phyloP scores from a whole-genome alignment of 2,888 invertebrate species.

The Therioaphis trifolii region DNA sequence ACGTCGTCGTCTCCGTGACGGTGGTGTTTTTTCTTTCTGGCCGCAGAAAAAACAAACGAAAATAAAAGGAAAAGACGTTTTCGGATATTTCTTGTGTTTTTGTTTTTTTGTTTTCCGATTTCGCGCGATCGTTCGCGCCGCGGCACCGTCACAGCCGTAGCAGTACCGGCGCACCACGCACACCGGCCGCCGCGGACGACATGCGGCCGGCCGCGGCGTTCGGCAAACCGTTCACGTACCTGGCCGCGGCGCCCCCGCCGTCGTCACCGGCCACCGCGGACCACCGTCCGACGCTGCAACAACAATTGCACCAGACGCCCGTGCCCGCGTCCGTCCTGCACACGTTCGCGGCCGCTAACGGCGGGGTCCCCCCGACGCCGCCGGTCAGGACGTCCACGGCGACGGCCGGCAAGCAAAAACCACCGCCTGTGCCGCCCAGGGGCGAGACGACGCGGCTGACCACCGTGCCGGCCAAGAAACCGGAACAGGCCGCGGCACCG shows the following conservation, averaged over 20 bases:
- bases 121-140: background rate
- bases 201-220: slow-evolving; percentile 61
- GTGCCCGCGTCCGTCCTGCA: slow-evolving; percentile 59
- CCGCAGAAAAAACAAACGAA: no score
- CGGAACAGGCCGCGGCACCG: background rate
- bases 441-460: slow-evolving; percentile 66
- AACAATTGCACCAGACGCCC: slow-evolving; percentile 14
- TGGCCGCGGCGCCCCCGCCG: slow-evolving; percentile 32
- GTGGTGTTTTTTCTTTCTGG: no score
- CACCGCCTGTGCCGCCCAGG: slow-evolving; percentile 66
- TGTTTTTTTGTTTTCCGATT: no score
- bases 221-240: slow-evolving; percentile 61
- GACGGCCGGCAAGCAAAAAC: slow-evolving; percentile 65
- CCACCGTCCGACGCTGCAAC: slow-evolving; percentile 52
- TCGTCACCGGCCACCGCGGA: background rate
- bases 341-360: slow-evolving; percentile 65
- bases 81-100: no score
- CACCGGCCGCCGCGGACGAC: background rate
- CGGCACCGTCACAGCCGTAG: background rate
- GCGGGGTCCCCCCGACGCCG: slow-evolving; percentile 42
- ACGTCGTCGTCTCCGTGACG: no score
- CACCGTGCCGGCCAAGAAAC: slow-evolving; percentile 63
- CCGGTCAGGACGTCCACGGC: slow-evolving; percentile 59
- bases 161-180: no score
- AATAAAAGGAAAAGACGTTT: no score